Base-by-base conservation (phyloP, 2,113 vertebrate species). In the Pandion haliaetus region DNA sequence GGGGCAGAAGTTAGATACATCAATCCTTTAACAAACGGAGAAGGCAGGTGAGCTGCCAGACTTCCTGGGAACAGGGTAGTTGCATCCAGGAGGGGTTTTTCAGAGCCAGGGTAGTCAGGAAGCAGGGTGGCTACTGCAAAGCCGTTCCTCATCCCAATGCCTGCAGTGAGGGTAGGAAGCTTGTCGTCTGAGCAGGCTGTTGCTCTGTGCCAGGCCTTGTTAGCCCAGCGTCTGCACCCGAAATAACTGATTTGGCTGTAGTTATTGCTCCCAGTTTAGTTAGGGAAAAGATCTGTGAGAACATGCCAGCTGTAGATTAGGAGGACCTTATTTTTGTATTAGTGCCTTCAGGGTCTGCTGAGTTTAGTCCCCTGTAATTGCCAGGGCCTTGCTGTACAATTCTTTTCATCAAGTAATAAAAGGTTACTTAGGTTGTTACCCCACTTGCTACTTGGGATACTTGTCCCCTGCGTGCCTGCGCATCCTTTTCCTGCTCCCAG, bases 171-270 rank as follows among this genome's bases (percentile, higher is more conserved):
- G 54, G 54, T 38, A 87, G 91, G 95, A 85, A 96, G 93, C 87
- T 96, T 85, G 65, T 93, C 7, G 17, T 94, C 65, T 69, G 58
- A 92, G 90, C 81, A 80, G 71, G 55, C 90, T 80, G 71, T 26
- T 54, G 66, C 82, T 90, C 45, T 16, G 70, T 86, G 93, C 88
- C 94, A 95, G 91, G 29, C 55, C 54, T 89, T 44, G 54, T 86
- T 91, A 93, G 58, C 93, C 62, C 42, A 9, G 12, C 55, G 57
- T 54, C 88, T 91, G 88, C 6, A 63, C 58, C 78, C 6, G 8
- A 94, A 91, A 93, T 95, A 95, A 93, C 78, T 9, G 45, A 57
- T 94, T 79, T 84, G 91, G 81, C 82, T 94, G 74, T 36, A 44
- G 89, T 83, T 86, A 79, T n/a, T 1, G 0, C 38, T 70, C 18